Conservation (phyloP, 2,113 vertebrate species). For the Pseudolaguvia tuberculata region DNA sequence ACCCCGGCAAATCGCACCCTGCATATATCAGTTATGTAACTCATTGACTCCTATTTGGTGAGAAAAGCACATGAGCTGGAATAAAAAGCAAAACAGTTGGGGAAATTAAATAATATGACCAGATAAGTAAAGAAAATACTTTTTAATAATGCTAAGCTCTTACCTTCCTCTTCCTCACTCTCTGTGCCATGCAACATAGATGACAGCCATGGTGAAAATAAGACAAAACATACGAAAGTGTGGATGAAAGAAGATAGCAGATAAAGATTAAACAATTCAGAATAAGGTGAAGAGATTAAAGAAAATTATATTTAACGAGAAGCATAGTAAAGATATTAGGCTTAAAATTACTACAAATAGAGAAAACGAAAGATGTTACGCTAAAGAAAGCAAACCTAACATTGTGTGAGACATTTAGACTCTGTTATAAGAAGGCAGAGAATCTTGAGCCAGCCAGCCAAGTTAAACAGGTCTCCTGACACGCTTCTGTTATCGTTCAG, state of each 20-base stretch:
- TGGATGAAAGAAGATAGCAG: slow-evolving; percentile 30
- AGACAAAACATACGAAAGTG: slow-evolving; percentile 5
- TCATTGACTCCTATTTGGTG: not conserved
- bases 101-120: not conserved
- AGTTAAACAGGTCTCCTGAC: slow-evolving; percentile 29
- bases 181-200: slow-evolving; percentile 69
- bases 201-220: slow-evolving; percentile 44
- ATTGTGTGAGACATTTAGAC: slow-evolving; percentile 22
- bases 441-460: slow-evolving; percentile 21
- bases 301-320: slow-evolving; percentile 18
- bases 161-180: slow-evolving; percentile 77
- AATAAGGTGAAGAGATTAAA: slow-evolving; percentile 50
- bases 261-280: slow-evolving; percentile 32
- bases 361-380: slow-evolving; percentile 21
- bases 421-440: not conserved
- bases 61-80: not conserved
- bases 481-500: slow-evolving; percentile 19
- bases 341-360: not conserved
- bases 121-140: not conserved
- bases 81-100: not conserved
- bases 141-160: slow-evolving; percentile 52
- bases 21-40: no score
- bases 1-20: no score
- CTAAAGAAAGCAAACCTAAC: slow-evolving; percentile 25
- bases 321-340: not conserved